Evolutionary conservation across 2,888 invertebrate species (phyloP), one percentile per base, ranked within the genome.

Genomic region (Chloroclystis v-ata): DNA sequence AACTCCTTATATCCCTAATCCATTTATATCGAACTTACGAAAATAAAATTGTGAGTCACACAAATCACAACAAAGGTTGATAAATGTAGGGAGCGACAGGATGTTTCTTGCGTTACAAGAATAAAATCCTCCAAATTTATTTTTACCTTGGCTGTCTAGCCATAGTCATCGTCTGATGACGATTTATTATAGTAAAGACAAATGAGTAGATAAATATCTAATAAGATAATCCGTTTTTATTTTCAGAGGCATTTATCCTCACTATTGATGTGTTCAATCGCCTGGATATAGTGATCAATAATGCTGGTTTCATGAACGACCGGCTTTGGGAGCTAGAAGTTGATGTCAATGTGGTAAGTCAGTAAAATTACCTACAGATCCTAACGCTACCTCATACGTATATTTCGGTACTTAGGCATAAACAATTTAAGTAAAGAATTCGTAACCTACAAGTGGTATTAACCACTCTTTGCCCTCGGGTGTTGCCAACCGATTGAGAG

Each of bases 301-400:
- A 94, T 75, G 94, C 94, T 7, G 94, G 94, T 2, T 91, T 94
- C 29, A 91, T 93, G 91, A 93, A 93, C 69, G 93, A 94, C 67
- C 83, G 92, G 59, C 91, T 92, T 63, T 94, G 93, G 93, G 92
- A 93, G 67, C 81, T 93, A 9, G 91, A 93, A 79, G 91, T 94
- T 28, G 93, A 94, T 63, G 92, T 94, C 11, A 95, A 95, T 79
- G 86, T 94, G 76, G 93, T 93, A 81, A 89, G 88, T 41, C 1
- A 26, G 3, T 20, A 4, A 20, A 20, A n/a, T n/a, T n/a, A n/a
- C n/a, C n/a, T n/a, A n/a, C n/a, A n/a, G n/a, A n/a, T n/a, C n/a
- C n/a, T n/a, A n/a, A n/a, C n/a, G n/a, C n/a, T n/a, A n/a, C n/a
- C n/a, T n/a, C n/a, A n/a, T n/a, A n/a, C n/a, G n/a, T n/a, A n/a